Conservation (phyloP, 1,140 invertebrate genomes). For the Heliconius hermathena region DNA sequence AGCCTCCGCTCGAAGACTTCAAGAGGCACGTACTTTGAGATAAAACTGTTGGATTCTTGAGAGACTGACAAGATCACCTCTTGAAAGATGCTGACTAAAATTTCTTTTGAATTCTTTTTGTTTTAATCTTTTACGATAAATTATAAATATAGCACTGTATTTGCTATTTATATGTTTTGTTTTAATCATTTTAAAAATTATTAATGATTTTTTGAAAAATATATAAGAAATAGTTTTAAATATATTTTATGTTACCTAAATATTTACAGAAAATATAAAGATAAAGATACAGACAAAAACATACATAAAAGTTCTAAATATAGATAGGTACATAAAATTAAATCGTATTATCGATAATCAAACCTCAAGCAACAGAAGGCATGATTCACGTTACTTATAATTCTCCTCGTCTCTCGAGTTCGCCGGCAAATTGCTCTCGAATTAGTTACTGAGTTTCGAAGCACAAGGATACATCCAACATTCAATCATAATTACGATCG, state of each 20-base stretch:
- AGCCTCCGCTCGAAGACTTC: conserved; percentile 37
- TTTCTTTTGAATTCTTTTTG: background rate
- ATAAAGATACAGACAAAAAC: background rate
- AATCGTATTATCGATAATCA: conserved; percentile 45
- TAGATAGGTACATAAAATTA: conserved; percentile 10
- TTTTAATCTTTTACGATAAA: background rate
- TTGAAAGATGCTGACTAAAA: conserved; percentile 7
- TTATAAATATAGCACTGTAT: background rate
- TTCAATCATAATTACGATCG: conserved; percentile 44
- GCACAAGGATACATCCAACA: conserved; percentile 40
- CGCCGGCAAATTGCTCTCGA: conserved; percentile 60
- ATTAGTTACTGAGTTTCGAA: conserved; percentile 56
- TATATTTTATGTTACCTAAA: no score
- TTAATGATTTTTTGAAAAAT: no score
- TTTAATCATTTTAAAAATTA: no score
- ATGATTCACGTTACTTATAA: conserved; percentile 49
- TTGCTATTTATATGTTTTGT: background rate
- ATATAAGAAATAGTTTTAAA: no score
- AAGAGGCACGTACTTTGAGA: conserved; percentile 39
- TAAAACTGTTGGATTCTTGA: conserved; percentile 22
- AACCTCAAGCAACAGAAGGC: conserved; percentile 47
- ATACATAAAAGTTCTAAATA: background rate
- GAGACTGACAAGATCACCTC: conserved; percentile 4
- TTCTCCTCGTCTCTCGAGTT: conserved; percentile 39
- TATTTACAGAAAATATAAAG: no score